Conservation (phyloP, 2,888 invertebrate genomes). For the Sminthurinus aureus region DNA sequence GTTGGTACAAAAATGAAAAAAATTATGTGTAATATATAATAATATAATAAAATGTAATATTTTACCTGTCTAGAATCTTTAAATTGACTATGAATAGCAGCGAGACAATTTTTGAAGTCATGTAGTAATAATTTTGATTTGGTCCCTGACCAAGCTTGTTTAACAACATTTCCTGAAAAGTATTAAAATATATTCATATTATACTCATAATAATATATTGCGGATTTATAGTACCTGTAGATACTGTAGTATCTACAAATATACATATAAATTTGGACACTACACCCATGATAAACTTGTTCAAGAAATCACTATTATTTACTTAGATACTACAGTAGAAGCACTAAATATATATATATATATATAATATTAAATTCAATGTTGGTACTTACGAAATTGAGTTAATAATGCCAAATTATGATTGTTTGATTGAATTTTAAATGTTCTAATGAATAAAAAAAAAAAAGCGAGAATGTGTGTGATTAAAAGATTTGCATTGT, state of each 20-base stretch:
- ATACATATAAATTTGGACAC: too few species aligned
- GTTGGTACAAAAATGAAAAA: too few species aligned
- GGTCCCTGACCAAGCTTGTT: slow-evolving; percentile 55
- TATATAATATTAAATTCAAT: too few species aligned
- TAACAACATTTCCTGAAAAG: slow-evolving; percentile 53
- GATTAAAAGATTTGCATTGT: too few species aligned
- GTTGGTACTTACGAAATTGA: too few species aligned
- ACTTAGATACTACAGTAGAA: too few species aligned
- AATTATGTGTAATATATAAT: background rate
- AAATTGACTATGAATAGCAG: slow-evolving; percentile 70
- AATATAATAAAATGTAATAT: background rate
- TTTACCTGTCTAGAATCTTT: slow-evolving; percentile 71
- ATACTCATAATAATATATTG: too few species aligned
- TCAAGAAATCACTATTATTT: too few species aligned
- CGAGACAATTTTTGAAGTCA: slow-evolving; percentile 70
- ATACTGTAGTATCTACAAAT: background rate
- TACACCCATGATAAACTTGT: background rate
- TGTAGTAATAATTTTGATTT: slow-evolving; percentile 45
- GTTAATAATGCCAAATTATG: background rate
- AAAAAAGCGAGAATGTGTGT: too few species aligned
- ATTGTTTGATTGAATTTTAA: background rate
- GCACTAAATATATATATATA: too few species aligned
- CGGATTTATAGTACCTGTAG: slow-evolving; percentile 38
- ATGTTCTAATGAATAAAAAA: too few species aligned
- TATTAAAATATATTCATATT: too few species aligned